Base-by-base conservation (phyloP, 2,888 invertebrate genomes). In the Idaea biselata region DNA sequence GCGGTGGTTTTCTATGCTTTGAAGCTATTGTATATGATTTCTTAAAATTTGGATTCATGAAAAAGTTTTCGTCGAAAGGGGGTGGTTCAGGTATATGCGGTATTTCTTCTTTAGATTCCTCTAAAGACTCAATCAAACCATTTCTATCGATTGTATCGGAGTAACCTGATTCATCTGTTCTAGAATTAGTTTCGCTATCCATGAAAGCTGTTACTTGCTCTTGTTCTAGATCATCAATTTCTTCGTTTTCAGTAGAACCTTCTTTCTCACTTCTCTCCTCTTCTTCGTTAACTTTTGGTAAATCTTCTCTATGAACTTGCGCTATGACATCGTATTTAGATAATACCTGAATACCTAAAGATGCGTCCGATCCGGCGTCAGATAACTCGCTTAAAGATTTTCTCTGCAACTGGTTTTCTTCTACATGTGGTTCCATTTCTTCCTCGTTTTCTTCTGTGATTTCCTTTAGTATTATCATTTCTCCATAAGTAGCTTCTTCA, bases 281-380 rank as follows among this genome's bases (percentile, higher is more conserved):
- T 73, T 89, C 89, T 73, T 91, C 90, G 14, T 76, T 81, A 6
- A 91, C 76, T 76, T 77, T 90, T 0, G 89, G 85, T 62, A 91
- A 81, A 82, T 94, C 93, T 78, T 94, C 93, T 79, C 93, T 89
- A 73, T 94, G 94, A 16, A 94, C 93, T 83, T 93, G 91, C 64
- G 90, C 94, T 73, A 94, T 87, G 25, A 94, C 93, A 82, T 93
- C 93, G 79, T 94, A 93, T 83, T 93, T 91, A 72, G 92, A 89
- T 85, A 90, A 84, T 56, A 79, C 86, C 74, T 85, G 88, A 83
- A 79, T 87, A 82, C 87, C 83, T 69, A 87, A 73, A 59, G 92
- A 91, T 78, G 86, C 88, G 60, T 91, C 90, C 55, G 91, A 92
- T 18, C 86, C 91, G 17, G 90, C 89, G 73, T 90, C 91, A 61